A percentile compares a stretch with the other conserved stretches of the same genome.
Evolutionary conservation across 2,888 invertebrate genomes (phyloP).

Genomic region (Automeris io): DNA sequence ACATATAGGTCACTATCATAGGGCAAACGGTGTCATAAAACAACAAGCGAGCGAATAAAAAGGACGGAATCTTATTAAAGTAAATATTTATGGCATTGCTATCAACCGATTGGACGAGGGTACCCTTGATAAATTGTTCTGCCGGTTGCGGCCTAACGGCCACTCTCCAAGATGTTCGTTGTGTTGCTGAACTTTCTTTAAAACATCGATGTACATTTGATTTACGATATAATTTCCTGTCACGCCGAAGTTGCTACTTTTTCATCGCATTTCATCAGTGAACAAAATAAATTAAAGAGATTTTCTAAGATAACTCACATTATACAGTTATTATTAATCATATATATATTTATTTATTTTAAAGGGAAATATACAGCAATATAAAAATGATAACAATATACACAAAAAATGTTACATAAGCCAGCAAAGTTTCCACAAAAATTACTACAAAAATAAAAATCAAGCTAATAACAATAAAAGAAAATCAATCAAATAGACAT

Average conservation of each 20-base stretch:
- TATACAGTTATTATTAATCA: no score
- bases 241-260: conserved; percentile 51
- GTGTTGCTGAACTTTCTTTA: conserved; percentile 56
- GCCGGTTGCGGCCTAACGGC: conserved; percentile 58
- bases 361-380: no score
- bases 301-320: no score
- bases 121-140: conserved; percentile 71
- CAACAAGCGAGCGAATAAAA: conserved; percentile 64
- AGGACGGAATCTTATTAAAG: conserved; percentile 75
- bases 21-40: conserved; percentile 68
- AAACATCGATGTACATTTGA: conserved; percentile 56
- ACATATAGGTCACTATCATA: conserved; percentile 53
- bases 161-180: conserved; percentile 61
- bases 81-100: conserved; percentile 75
- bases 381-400: no score
- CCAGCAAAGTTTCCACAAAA: no score
- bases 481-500: no score
- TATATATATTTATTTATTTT: no score
- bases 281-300: no score
- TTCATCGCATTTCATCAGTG: conserved; percentile 28
- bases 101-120: conserved; percentile 74
- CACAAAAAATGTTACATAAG: no score
- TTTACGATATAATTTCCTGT: conserved; percentile 62
- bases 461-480: no score
- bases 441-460: no score